Evolutionary conservation across 2,797 vertebrate genomes (phyloP).

Genomic region (Alectoris magna): DNA sequence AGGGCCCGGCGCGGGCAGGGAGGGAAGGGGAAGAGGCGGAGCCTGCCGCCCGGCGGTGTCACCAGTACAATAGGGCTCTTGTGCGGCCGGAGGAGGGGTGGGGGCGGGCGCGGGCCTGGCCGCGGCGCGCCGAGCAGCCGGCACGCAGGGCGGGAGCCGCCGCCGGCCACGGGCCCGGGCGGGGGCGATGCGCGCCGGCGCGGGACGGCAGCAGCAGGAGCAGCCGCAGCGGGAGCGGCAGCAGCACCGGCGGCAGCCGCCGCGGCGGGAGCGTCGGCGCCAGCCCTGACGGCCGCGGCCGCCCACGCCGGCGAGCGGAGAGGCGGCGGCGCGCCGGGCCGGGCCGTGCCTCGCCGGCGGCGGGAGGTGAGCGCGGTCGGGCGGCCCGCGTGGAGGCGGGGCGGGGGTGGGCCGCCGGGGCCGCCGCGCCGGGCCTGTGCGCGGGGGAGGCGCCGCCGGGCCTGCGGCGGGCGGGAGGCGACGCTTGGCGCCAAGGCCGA

Average conservation of each 20-base stretch:
- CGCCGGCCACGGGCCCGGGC: not conserved
- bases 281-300: not conserved
- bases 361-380: constrained; percentile 49
- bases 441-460: not conserved
- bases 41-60: constrained; percentile 86
- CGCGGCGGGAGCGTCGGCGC: not conserved
- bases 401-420: constrained; percentile 41
- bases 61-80: constrained; percentile 95
- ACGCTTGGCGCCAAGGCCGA: no score
- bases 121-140: constrained; percentile 53
- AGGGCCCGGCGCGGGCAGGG: constrained; percentile 32
- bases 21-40: constrained; percentile 79
- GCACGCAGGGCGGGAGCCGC: constrained; percentile 49
- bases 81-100: constrained; percentile 74
- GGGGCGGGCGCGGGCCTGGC: constrained; percentile 27
- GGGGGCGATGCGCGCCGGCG: constrained; percentile 48
- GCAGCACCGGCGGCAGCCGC: not conserved
- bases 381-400: constrained; percentile 24
- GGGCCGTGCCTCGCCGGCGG: not conserved
- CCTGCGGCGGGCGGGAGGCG: not conserved
- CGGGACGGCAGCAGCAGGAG: constrained; percentile 17
- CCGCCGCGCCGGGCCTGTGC: constrained; percentile 23
- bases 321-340: not conserved
- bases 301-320: not conserved
- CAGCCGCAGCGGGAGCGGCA: not conserved